Evolutionary conservation across 2,113 vertebrate species (phyloP).

Genomic region (Pogona vitticeps): DNA sequence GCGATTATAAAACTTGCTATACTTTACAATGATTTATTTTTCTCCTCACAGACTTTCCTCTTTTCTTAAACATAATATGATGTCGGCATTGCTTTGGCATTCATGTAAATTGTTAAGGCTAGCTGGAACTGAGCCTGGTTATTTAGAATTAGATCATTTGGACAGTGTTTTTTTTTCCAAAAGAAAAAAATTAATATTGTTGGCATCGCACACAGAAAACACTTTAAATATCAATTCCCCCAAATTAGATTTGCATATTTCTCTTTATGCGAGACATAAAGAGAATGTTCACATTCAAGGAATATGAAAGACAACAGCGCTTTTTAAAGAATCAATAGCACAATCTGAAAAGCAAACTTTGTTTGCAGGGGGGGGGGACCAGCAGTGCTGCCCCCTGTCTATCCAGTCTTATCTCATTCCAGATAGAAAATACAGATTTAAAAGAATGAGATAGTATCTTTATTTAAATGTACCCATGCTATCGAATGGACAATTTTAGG

Average conservation of each 20-base stretch:
- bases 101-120: slow-evolving; percentile 71
- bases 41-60: slow-evolving; percentile 68
- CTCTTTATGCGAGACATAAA: not conserved
- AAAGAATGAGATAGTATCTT: too few species aligned
- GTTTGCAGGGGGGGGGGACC: too few species aligned
- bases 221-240: not conserved
- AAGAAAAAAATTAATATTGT: not conserved
- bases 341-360: not conserved
- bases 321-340: not conserved
- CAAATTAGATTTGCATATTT: not conserved
- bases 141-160: slow-evolving; percentile 52
- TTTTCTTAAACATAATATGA: slow-evolving; percentile 74
- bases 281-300: not conserved
- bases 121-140: slow-evolving; percentile 71
- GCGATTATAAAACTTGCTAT: slow-evolving; percentile 75
- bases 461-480: too few species aligned
- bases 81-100: slow-evolving; percentile 76
- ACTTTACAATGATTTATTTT: slow-evolving; percentile 67
- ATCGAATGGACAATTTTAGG: too few species aligned
- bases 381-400: too few species aligned
- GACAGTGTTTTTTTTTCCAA: not conserved
- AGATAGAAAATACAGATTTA: too few species aligned
- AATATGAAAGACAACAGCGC: not conserved
- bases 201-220: not conserved
- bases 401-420: too few species aligned